Percentiles rank a stretch among this genome's conserved stretches.
Evolutionary conservation across 2,888 invertebrate genomes (phyloP).

Genomic region (Leptopilina syphax): DNA sequence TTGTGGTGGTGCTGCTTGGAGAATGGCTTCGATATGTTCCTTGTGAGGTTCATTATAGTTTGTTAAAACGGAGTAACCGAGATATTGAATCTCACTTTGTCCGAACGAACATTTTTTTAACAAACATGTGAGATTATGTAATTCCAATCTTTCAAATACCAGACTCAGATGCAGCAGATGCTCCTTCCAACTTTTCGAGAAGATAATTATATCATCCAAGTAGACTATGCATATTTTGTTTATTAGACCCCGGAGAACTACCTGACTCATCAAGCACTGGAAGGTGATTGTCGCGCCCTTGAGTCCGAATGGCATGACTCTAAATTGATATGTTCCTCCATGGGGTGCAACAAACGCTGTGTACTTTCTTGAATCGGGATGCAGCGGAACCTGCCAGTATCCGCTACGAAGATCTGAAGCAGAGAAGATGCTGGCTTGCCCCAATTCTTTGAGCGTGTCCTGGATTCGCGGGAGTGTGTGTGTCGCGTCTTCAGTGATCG

Average conservation of each 20-base stretch:
- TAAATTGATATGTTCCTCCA: conserved; percentile 62
- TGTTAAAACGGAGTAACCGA: conserved; percentile 55
- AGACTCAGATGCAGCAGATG: conserved; percentile 53
- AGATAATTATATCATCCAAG: conserved; percentile 64
- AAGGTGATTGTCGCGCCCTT: conserved; percentile 62
- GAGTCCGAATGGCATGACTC: conserved; percentile 63
- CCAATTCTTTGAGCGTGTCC: conserved; percentile 40
- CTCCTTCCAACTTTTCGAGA: conserved; percentile 47
- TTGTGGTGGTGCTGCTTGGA: conserved; percentile 24
- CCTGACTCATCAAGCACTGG: conserved; percentile 62
- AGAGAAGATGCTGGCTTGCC: conserved; percentile 60
- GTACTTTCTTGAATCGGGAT: conserved; percentile 48
- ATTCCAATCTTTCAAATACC: conserved; percentile 53
- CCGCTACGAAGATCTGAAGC: conserved; percentile 58
- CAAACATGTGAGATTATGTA: conserved; percentile 45
- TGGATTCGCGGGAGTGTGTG: conserved; percentile 41
- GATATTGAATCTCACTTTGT: conserved; percentile 51
- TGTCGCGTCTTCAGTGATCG: conserved; percentile 13
- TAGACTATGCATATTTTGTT: conserved; percentile 57
- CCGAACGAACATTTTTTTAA: conserved; percentile 55
- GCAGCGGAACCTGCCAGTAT: conserved; percentile 51
- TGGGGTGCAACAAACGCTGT: conserved; percentile 64
- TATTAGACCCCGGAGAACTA: conserved; percentile 54
- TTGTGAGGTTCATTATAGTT: conserved; percentile 20
- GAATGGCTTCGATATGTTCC: conserved; percentile 38